phyloP scores from a whole-genome alignment of 2,888 invertebrate genomes.

The Tiliacea aurago region DNA sequence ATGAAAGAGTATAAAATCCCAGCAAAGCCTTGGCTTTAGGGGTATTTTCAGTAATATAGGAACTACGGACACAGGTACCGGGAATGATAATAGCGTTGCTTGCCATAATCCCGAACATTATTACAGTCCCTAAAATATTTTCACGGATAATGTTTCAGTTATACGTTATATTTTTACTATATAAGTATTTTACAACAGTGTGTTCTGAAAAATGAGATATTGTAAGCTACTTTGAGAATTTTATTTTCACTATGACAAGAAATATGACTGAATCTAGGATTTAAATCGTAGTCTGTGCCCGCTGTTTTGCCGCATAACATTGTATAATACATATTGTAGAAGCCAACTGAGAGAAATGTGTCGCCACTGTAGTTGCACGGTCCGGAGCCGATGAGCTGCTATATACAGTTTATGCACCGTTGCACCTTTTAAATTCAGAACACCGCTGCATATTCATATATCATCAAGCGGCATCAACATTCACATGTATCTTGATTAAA shows the following conservation, averaged over 20 bases:
- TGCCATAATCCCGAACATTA: conserved; percentile 57
- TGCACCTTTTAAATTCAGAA: conserved; percentile 49
- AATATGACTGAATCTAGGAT: conserved; percentile 29
- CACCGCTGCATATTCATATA: conserved; percentile 14
- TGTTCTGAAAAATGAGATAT: conserved; percentile 33
- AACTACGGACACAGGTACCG: conserved; percentile 44
- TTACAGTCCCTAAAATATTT: conserved; percentile 58
- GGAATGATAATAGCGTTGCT: conserved; percentile 57
- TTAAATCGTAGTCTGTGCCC: conserved; percentile 35
- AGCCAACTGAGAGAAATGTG: conserved; percentile 43
- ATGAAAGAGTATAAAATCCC: conserved; percentile 44
- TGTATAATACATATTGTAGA: conserved; percentile 41
- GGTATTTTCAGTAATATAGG: conserved; percentile 49
- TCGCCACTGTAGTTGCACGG: conserved; percentile 11
- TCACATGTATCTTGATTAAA: conserved; percentile 16
- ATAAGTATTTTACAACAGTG: conserved; percentile 44
- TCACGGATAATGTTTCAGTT: conserved; percentile 46
- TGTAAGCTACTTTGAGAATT: conserved; percentile 36
- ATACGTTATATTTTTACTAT: conserved; percentile 42
- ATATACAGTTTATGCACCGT: conserved; percentile 46
- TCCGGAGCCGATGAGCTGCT: conserved; percentile 37
- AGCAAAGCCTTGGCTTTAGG: conserved; percentile 45
- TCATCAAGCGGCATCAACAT: conserved; percentile 20
- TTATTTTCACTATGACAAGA: conserved; percentile 43
- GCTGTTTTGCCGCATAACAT: conserved; percentile 40